A percentile compares a stretch with the other conserved stretches of the same genome.
Evolutionary conservation across 2,888 invertebrate species (phyloP).

Genomic region (Tenthredo notha): DNA sequence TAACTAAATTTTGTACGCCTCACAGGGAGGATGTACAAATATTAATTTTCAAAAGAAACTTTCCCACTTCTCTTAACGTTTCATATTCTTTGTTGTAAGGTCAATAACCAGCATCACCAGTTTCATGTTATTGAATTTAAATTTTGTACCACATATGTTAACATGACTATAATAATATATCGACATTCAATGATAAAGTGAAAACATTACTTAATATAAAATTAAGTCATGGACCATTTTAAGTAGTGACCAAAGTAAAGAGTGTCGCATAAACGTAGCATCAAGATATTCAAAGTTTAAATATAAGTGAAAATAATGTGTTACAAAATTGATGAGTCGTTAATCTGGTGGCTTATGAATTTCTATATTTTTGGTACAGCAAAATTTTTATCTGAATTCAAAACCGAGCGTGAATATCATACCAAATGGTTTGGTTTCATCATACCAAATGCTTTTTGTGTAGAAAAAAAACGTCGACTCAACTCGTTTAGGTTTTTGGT

Average conservation of each 20-base stretch:
- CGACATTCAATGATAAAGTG: not conserved
- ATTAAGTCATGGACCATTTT: constrained; percentile 31
- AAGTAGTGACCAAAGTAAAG: constrained; percentile 9
- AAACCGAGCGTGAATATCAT: not conserved
- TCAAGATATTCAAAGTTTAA: not conserved
- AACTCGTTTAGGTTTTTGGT: not conserved
- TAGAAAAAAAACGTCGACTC: not conserved
- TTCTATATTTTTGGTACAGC: not conserved
- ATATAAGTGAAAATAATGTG: not conserved
- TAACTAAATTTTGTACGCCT: not conserved
- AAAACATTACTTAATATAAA: constrained; percentile 7
- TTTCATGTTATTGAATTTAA: not conserved
- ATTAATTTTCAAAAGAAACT: not conserved
- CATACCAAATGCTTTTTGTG: not conserved
- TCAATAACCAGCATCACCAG: constrained; percentile 12
- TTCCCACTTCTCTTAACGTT: not conserved
- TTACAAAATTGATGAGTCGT: constrained; percentile 14
- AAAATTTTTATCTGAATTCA: not conserved
- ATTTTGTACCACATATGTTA: not conserved
- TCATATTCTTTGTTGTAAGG: not conserved
- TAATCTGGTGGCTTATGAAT: constrained; percentile 2
- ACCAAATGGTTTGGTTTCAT: not conserved
- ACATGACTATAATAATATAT: not conserved
- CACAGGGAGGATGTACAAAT: not conserved
- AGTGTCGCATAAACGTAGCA: not conserved